phyloP scores from a whole-genome alignment of 2,797 vertebrate species.

The Poeciliopsis paucimaculata region DNA sequence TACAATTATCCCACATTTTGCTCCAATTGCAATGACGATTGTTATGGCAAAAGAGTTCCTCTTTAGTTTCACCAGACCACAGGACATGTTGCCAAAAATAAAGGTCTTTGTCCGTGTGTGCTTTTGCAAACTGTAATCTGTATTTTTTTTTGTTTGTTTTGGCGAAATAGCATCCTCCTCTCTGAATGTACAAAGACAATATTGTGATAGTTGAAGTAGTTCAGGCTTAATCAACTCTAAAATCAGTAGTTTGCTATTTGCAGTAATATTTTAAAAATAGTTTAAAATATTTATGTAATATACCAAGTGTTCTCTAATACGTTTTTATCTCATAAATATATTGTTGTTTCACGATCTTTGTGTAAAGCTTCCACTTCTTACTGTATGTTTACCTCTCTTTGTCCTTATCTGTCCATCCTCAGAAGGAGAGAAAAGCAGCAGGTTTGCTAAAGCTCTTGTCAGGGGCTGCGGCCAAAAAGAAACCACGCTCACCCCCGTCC shows the following conservation, averaged over 20 bases:
- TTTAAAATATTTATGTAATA: not conserved
- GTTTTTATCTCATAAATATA: not conserved
- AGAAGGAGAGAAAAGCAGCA: slow-evolving; percentile 96
- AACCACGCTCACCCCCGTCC: slow-evolving; percentile 91
- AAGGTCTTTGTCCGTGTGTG: no score
- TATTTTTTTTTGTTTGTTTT: no score
- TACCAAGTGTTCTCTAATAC: not conserved
- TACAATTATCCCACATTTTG: no score
- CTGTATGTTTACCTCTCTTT: not conserved
- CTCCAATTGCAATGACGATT: no score
- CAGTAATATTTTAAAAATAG: not conserved
- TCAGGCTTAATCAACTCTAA: not conserved
- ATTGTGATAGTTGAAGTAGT: not conserved
- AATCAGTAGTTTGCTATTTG: not conserved
- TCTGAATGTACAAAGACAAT: not conserved
- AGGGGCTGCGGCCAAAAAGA: slow-evolving; percentile 94
- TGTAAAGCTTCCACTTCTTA: not conserved
- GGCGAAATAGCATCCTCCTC: no score
- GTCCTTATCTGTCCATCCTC: slow-evolving; percentile 34
- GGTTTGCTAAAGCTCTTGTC: slow-evolving; percentile 94
- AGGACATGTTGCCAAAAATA: no score
- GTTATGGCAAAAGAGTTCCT: no score
- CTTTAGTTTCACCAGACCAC: no score
- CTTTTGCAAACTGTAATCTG: no score
- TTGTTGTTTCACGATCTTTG: slow-evolving; percentile 19